phyloP scores from a whole-genome alignment of 2,888 invertebrate genomes.

The Macrophya annulata region DNA sequence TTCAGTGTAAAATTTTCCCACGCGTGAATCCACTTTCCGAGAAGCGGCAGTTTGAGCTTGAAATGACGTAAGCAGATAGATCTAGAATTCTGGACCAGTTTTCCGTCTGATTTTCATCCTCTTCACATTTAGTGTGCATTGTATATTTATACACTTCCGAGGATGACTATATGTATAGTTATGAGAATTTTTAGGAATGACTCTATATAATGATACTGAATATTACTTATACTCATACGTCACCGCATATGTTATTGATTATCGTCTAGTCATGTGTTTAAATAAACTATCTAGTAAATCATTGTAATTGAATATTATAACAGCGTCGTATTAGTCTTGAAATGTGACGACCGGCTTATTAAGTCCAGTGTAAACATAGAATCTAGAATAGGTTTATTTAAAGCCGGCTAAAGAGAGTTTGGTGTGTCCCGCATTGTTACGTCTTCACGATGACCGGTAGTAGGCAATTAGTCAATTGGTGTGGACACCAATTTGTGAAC shows the following conservation, averaged over 20 bases:
- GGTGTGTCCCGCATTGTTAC: slow-evolving; percentile 35
- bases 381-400: slow-evolving; percentile 55
- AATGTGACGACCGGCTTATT: slow-evolving; percentile 35
- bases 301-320: background rate
- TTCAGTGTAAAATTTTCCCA: background rate
- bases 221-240: background rate
- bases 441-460: slow-evolving; percentile 43
- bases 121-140: background rate
- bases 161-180: background rate
- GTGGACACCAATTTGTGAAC: slow-evolving; percentile 42
- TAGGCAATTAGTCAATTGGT: slow-evolving; percentile 50
- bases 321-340: background rate
- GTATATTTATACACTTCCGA: slow-evolving; percentile 15
- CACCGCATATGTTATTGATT: background rate
- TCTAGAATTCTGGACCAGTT: slow-evolving; percentile 46
- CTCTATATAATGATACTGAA: background rate
- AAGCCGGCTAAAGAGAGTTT: slow-evolving; percentile 40
- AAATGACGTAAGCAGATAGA: slow-evolving; percentile 36
- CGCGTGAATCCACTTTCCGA: slow-evolving; percentile 1
- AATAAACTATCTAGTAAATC: background rate
- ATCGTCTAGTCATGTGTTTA: background rate
- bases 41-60: background rate
- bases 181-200: background rate
- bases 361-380: slow-evolving; percentile 52
- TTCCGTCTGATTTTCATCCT: slow-evolving; percentile 32